A percentile compares a stretch with the other conserved stretches of the same genome.
Conservation (phyloP, 2,797 vertebrate genomes). For the Rallus crepitans region DNA sequence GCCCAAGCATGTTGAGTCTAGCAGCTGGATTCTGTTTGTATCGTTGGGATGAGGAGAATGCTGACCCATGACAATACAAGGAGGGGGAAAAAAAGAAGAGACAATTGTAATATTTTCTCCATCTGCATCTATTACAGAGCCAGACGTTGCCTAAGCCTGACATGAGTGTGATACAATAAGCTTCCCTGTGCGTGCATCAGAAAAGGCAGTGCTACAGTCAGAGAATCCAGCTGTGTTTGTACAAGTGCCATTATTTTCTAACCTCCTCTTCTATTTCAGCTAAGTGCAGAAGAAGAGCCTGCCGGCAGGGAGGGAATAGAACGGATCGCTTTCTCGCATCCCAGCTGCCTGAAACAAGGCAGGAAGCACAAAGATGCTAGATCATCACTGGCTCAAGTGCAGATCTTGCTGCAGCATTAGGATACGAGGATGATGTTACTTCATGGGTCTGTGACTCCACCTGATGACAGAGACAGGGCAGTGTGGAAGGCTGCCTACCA, state of each 20-base stretch:
- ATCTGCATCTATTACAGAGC: not conserved
- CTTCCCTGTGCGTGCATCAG: not conserved
- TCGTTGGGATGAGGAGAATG: not conserved
- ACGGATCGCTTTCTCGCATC: not conserved
- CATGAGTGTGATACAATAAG: not conserved
- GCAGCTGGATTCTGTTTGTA: not conserved
- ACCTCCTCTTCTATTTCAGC: not conserved
- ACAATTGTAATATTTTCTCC: not conserved
- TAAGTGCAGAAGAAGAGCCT: not conserved
- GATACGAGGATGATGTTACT: not conserved
- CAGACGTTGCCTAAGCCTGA: not conserved
- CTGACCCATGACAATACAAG: not conserved
- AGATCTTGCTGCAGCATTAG: conserved; percentile 22
- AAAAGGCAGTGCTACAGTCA: not conserved
- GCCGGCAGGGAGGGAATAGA: not conserved
- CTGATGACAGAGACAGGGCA: conserved; percentile 11
- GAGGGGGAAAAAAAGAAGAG: not conserved
- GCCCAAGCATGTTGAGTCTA: not conserved
- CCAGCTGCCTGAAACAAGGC: not conserved
- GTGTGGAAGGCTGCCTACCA: not conserved
- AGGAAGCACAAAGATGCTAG: not conserved
- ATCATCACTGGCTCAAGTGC: not conserved
- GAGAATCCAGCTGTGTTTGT: not conserved
- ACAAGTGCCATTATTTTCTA: not conserved
- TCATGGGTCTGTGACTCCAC: not conserved